Conservation (phyloP, 2,888 invertebrate genomes). For the Metalampra italica region DNA sequence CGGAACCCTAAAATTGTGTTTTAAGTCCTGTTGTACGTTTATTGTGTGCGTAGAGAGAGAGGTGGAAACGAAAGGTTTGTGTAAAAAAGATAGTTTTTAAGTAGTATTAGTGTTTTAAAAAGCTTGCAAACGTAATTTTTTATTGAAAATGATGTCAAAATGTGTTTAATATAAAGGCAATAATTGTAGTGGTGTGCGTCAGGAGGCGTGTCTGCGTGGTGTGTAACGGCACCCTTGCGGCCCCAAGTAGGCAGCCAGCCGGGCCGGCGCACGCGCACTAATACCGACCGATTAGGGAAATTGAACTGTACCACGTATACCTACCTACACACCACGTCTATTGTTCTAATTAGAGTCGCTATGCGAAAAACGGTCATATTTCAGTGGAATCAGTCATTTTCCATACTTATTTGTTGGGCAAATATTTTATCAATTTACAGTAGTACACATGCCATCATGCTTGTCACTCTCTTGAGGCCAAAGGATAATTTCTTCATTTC, state of each 20-base stretch:
- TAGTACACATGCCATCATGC: no score
- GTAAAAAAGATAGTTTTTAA: not conserved
- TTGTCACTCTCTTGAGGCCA: no score
- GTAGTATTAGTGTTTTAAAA: not conserved
- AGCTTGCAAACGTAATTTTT: not conserved
- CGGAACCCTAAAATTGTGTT: no score
- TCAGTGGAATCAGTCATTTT: not conserved
- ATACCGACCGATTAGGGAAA: slow-evolving; percentile 57
- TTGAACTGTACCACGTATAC: slow-evolving; percentile 31
- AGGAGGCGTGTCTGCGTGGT: slow-evolving; percentile 54
- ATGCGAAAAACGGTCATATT: slow-evolving; percentile 1
- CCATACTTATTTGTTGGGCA: not conserved
- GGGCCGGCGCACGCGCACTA: slow-evolving; percentile 31
- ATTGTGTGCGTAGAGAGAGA: not conserved
- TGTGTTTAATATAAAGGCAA: not conserved
- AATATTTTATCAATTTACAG: not conserved
- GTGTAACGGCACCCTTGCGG: slow-evolving; percentile 58
- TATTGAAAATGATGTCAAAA: slow-evolving; percentile 2
- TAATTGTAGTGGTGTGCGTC: slow-evolving; percentile 20
- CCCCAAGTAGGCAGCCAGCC: slow-evolving; percentile 53
- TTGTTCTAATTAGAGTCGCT: slow-evolving; percentile 41
- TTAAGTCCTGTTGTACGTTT: slow-evolving; percentile 25
- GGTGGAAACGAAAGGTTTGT: not conserved
- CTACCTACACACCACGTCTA: slow-evolving; percentile 27
- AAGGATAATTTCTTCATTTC: no score